Evolutionary conservation across 37 sponge, comb jelly and placozoan genomes (phyloP), one percentile per base, ranked within the genome.

Genomic region (Halichondria panicea): DNA sequence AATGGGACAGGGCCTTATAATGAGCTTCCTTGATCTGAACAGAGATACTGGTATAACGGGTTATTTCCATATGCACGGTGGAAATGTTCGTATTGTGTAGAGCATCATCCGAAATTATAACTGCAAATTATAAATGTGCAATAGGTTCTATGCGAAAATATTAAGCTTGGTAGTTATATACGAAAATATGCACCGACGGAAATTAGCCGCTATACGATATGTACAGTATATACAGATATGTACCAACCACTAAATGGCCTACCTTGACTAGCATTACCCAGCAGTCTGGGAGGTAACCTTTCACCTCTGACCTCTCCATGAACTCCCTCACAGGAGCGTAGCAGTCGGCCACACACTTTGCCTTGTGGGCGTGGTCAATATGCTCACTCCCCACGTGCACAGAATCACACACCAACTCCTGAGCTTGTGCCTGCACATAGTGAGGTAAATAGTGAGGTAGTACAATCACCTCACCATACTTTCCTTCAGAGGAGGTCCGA

Each of bases 11-110:
- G 32, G 78, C 76, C 31, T 81, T 81, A 58, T 77, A 81, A 65
- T 88, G 82, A 30, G 88, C 88, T 25, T 81, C 88, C 42, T 81
- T 77, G 8, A 88, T 66, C 86, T 85, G 43, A n/a, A n/a, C n/a
- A n/a, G n/a, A n/a, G n/a, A n/a, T n/a, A n/a, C n/a, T n/a, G n/a
- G n/a, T n/a, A n/a, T n/a, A n/a, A n/a, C n/a, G n/a, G n/a, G n/a
- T n/a, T n/a, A n/a, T n/a, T n/a, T n/a, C n/a, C n/a, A n/a, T n/a
- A n/a, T n/a, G n/a, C n/a, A n/a, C n/a, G n/a, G n/a, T n/a, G n/a
- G n/a, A n/a, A n/a, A n/a, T n/a, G n/a, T n/a, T n/a, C n/a, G n/a
- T n/a, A n/a, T n/a, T n/a, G n/a, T n/a, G n/a, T n/a, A n/a, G n/a
- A n/a, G n/a, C n/a, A n/a, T n/a, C n/a, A n/a, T n/a, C n/a, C n/a